Evolutionary conservation across 2,113 vertebrate genomes (phyloP).

Genomic region (Ceyx margarethae): DNA sequence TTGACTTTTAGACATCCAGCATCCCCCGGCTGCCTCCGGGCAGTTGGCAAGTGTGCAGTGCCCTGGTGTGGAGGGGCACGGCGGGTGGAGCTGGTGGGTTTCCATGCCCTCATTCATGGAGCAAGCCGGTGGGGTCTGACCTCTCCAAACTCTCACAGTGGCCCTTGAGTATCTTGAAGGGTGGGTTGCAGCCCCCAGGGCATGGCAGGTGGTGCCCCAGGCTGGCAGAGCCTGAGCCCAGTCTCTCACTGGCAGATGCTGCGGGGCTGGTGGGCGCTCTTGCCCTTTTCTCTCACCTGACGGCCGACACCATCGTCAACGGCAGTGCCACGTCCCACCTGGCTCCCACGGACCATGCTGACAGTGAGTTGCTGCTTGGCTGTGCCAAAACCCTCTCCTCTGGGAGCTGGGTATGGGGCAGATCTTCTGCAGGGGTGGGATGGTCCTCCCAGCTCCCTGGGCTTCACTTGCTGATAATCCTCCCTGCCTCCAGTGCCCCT

Average conservation of each 20-base stretch:
- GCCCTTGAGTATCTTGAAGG: not conserved
- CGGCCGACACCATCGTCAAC: slow-evolving; percentile 87
- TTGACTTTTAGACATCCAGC: not conserved
- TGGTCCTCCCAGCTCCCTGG: accelerated
- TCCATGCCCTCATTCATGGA: accelerated
- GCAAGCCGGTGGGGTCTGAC: not conserved
- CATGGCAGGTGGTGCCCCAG: not conserved
- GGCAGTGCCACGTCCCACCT: slow-evolving; percentile 90
- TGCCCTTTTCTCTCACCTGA: slow-evolving; percentile 88
- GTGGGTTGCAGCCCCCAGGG: not conserved
- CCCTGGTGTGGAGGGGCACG: not conserved
- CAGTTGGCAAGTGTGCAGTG: accelerated
- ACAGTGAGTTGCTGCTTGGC: slow-evolving; percentile 79
- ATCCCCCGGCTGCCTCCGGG: accelerated
- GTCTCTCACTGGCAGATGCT: slow-evolving; percentile 73
- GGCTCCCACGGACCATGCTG: slow-evolving; percentile 89
- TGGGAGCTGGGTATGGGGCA: not conserved
- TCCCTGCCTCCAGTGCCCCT: not conserved
- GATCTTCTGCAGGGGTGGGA: accelerated
- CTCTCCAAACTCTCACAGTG: not conserved
- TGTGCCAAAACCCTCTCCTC: accelerated
- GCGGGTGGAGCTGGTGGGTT: accelerated
- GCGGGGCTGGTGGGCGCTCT: slow-evolving; percentile 84
- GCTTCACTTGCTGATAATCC: accelerated
- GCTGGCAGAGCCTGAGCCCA: not conserved